Evolutionary conservation across 1,140 invertebrate genomes (phyloP), one percentile per base, ranked within the genome.

Genomic region (Drosophila rhopaloa): DNA sequence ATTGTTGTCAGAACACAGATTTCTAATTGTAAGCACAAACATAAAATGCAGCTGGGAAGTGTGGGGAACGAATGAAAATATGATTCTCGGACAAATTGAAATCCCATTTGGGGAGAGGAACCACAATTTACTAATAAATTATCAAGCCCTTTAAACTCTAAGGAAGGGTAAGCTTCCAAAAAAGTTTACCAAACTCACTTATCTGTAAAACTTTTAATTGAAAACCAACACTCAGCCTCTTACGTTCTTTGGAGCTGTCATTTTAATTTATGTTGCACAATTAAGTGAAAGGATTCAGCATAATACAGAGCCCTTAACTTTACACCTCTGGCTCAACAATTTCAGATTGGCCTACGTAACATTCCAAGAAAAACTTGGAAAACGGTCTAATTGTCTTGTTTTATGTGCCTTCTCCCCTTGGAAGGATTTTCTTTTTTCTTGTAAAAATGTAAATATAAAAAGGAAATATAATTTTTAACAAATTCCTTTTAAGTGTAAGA

Each of bases 131-230:
- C 54, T 40, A 59, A 61, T 77, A 60, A 84, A 76, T 78, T 79
- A 40, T 19, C 43, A 35, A 46, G 24, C 29, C 51, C 51, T 54
- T 57, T 27, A 73, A 68, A 84, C 55, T 72, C 57, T 80, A 58
- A 1, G 10, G 2, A 19, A 1, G 19, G 19, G 29, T 7, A 11
- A 35, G 16, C 10, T 29, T 13, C 41, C 24, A 43, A 63, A 81
- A 81, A 63, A 59, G 59, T 35, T 51, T 47, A 43, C 37, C 9
- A 68, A 84, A 79, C 76, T 83, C 53, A 67, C 66, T 50, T 58
- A 78, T 75, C 71, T 79, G 70, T 44, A 79, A 79, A 86, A 86
- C 79, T 86, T 86, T 86, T 89, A 86, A 88, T 86, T 86, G 83
- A 77, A 80, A 76, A 83, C 71, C 66, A 77, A 67, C n/a, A 76